phyloP scores from a whole-genome alignment of 1,140 invertebrate genomes.

The Sinella curviseta region DNA sequence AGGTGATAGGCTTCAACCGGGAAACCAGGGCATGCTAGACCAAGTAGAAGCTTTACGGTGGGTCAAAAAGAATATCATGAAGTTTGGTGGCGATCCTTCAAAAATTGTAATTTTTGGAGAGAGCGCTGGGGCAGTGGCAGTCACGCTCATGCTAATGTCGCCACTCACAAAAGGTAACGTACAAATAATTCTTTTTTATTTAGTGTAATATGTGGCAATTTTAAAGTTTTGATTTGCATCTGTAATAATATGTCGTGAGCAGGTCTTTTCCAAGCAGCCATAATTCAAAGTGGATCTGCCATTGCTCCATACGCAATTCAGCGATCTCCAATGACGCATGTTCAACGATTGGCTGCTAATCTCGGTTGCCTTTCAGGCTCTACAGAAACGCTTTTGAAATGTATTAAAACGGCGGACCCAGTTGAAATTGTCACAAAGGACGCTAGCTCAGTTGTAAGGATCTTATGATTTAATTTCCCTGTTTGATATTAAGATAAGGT shows the following conservation, averaged over 20 bases:
- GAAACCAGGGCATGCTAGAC: slow-evolving; percentile 57
- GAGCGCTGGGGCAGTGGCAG: slow-evolving; percentile 83
- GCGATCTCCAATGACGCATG: slow-evolving; percentile 35
- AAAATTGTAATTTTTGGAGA: slow-evolving; percentile 57
- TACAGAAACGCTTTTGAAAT: slow-evolving; percentile 36
- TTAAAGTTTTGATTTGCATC: background rate
- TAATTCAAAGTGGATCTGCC: slow-evolving; percentile 42
- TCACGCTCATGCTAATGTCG: slow-evolving; percentile 86
- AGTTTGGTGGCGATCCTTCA: slow-evolving; percentile 56
- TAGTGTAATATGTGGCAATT: background rate
- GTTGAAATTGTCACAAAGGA: slow-evolving; percentile 41
- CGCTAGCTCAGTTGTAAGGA: slow-evolving; percentile 29
- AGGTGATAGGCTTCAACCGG: slow-evolving; percentile 46
- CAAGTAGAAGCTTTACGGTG: slow-evolving; percentile 57
- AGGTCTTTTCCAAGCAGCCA: slow-evolving; percentile 41
- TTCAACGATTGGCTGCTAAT: slow-evolving; percentile 37
- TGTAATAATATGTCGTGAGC: background rate
- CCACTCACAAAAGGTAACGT: slow-evolving; percentile 62
- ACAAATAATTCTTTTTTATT: background rate
- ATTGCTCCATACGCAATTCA: slow-evolving; percentile 44
- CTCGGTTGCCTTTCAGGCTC: slow-evolving; percentile 38
- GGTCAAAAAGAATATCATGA: slow-evolving; percentile 55
- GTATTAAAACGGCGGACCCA: slow-evolving; percentile 41
- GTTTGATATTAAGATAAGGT: too few relatives aligned
- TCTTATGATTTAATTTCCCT: background rate